Evolutionary conservation across 2,888 invertebrate species (phyloP).

Genomic region (Diplazon laetatorius): DNA sequence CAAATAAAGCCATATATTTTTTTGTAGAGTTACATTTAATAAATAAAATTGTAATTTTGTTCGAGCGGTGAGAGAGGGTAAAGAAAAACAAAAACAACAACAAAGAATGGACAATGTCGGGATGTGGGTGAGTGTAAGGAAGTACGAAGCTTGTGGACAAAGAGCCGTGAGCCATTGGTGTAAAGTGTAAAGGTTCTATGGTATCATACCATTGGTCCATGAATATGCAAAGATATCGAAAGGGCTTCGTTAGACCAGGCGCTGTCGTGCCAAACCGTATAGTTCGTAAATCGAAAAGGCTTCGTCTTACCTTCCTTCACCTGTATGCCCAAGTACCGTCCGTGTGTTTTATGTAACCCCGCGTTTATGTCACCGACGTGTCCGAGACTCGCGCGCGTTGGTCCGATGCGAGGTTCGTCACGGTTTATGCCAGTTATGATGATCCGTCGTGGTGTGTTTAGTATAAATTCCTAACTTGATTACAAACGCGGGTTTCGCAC

Average conservation of each 20-base stretch:
- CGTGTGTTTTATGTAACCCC: slow-evolving; percentile 80
- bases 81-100: neutral
- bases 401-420: slow-evolving; percentile 25
- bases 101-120: neutral
- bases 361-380: slow-evolving; percentile 73
- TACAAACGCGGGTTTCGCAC: slow-evolving; percentile 76
- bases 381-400: slow-evolving; percentile 43
- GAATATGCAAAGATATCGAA: slow-evolving; percentile 77
- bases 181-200: slow-evolving; percentile 68
- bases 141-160: neutral
- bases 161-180: slow-evolving; percentile 16
- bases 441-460: slow-evolving; percentile 76
- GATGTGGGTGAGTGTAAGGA: neutral
- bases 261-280: slow-evolving; percentile 47
- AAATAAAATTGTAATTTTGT: neutral
- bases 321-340: slow-evolving; percentile 63
- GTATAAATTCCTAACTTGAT: slow-evolving; percentile 81
- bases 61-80: neutral
- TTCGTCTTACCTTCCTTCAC: slow-evolving; percentile 64
- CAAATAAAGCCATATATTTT: no score
- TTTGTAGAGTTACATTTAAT: no score
- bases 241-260: slow-evolving; percentile 69
- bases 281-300: slow-evolving; percentile 70
- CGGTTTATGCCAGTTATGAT: slow-evolving; percentile 61
- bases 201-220: slow-evolving; percentile 76